phyloP scores from a whole-genome alignment of 2,797 vertebrate species.

The Cyclura pinguis region DNA sequence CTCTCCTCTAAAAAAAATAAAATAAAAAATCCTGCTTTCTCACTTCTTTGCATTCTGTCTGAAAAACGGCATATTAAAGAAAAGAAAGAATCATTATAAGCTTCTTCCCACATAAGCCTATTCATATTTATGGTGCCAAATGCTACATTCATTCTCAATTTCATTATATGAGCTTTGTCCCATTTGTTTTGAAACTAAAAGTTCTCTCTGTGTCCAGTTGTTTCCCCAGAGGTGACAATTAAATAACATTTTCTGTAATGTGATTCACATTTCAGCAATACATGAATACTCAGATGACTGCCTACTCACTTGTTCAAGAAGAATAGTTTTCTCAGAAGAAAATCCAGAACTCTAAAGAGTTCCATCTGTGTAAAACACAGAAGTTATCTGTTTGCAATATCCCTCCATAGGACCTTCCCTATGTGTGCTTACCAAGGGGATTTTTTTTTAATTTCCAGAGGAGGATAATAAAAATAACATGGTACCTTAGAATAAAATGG shows the following conservation, averaged over 20 bases:
- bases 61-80: neutral
- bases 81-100: neutral
- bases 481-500: constrained; percentile 69
- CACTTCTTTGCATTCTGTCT: neutral
- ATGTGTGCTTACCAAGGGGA: neutral
- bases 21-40: neutral
- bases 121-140: constrained; percentile 29
- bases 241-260: neutral
- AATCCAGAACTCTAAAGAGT: neutral
- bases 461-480: constrained; percentile 62
- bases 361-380: constrained; percentile 24
- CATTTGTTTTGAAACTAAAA: constrained; percentile 16
- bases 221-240: constrained; percentile 18
- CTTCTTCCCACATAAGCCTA: neutral
- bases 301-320: constrained; percentile 19
- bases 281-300: neutral
- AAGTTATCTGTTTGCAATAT: constrained; percentile 25
- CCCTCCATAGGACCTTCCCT: constrained; percentile 35
- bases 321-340: neutral
- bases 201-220: neutral
- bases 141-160: constrained; percentile 12
- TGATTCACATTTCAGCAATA: neutral
- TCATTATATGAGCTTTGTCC: constrained; percentile 5
- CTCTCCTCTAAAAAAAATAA: neutral
- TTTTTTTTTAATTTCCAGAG: constrained; percentile 30